Conservation (phyloP, 1,140 invertebrate genomes). For the Drosophila grimshawi region DNA sequence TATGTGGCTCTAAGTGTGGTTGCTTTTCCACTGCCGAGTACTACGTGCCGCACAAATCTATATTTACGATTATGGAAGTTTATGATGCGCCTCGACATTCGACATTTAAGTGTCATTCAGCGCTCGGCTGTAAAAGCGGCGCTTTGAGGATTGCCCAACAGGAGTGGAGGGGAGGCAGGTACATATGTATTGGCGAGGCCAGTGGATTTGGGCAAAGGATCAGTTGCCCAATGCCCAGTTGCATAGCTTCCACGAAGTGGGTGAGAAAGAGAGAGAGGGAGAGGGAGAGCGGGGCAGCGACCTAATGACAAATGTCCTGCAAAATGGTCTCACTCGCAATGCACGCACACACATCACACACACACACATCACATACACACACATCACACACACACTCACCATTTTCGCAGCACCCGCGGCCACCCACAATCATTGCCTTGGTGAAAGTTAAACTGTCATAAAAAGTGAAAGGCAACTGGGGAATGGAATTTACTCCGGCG, state of each 20-base stretch:
- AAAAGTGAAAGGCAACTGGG: slow-evolving; percentile 78
- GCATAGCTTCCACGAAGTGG: background rate
- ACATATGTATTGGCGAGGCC: background rate
- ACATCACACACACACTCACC: too few relatives aligned
- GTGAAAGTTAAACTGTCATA: slow-evolving; percentile 79
- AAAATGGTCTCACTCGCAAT: slow-evolving; percentile 75
- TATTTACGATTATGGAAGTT: slow-evolving; percentile 77
- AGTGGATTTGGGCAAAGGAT: background rate
- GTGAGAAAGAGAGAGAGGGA: background rate
- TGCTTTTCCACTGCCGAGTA: background rate
- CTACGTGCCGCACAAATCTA: slow-evolving; percentile 71
- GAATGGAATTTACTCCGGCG: slow-evolving; percentile 29
- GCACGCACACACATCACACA: slow-evolving; percentile 28
- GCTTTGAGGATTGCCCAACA: slow-evolving; percentile 25
- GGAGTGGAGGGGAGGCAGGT: background rate
- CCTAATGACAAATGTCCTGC: slow-evolving; percentile 72
- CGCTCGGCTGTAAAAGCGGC: slow-evolving; percentile 63
- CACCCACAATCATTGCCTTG: slow-evolving; percentile 39
- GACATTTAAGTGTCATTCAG: slow-evolving; percentile 75
- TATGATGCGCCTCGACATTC: slow-evolving; percentile 44
- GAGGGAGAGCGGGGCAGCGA: background rate
- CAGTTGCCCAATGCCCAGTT: background rate
- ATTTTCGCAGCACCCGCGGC: background rate
- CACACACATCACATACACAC: background rate
- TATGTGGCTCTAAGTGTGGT: background rate